phyloP scores from a whole-genome alignment of 2,888 invertebrate genomes.

The Bruchidius siliquastri region DNA sequence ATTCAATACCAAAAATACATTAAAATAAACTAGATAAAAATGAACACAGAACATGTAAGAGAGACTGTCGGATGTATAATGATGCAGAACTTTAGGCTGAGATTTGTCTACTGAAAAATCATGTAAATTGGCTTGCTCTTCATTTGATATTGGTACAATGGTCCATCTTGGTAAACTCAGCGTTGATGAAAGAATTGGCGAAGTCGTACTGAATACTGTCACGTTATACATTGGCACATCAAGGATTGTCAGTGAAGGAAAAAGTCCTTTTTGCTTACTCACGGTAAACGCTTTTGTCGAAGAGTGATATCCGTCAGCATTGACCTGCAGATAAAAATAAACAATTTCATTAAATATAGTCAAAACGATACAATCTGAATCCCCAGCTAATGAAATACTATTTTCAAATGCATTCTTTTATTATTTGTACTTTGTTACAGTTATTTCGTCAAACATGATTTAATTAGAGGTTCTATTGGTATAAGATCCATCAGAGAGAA shows the following conservation, averaged over 20 bases:
- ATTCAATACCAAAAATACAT: background rate
- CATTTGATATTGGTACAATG: background rate
- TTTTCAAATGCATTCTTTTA: too few relatives aligned
- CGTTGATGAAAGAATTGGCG: background rate
- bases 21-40: background rate
- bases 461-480: too few relatives aligned
- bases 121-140: background rate
- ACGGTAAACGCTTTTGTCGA: slow-evolving; percentile 10
- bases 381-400: too few relatives aligned
- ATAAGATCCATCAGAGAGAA: too few relatives aligned
- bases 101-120: background rate
- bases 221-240: slow-evolving; percentile 16
- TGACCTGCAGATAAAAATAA: slow-evolving; percentile 17
- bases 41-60: background rate
- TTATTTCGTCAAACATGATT: too few relatives aligned
- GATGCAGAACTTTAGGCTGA: background rate
- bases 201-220: slow-evolving; percentile 15
- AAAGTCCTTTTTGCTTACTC: slow-evolving; percentile 7
- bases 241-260: slow-evolving; percentile 13
- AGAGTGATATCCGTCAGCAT: slow-evolving; percentile 23
- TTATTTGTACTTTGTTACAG: too few relatives aligned
- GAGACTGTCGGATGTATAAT: background rate
- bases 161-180: background rate
- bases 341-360: slow-evolving; percentile 3
- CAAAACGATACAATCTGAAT: too few relatives aligned